Conservation (phyloP, 2,888 invertebrate genomes). For the Sympetrum striolatum region DNA sequence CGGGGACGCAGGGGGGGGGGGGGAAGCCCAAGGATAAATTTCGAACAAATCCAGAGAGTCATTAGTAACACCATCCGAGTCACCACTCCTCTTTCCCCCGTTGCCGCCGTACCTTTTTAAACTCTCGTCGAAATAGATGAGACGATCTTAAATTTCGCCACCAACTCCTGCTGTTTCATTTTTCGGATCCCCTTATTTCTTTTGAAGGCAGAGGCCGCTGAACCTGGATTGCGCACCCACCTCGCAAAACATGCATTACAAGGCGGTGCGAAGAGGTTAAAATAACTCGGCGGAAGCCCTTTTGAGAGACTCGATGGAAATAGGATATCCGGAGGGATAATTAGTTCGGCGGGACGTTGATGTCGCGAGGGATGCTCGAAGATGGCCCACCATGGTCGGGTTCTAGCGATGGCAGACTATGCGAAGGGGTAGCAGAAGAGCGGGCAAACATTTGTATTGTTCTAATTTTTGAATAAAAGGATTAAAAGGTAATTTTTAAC, state of each 20-base stretch:
- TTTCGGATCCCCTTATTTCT: not conserved
- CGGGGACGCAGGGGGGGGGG: not conserved
- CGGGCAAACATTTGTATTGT: too few relatives aligned
- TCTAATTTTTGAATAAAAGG: too few relatives aligned
- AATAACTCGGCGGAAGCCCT: not conserved
- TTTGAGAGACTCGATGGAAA: not conserved
- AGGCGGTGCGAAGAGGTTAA: not conserved
- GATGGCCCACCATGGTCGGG: not conserved
- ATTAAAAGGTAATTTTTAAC: too few relatives aligned
- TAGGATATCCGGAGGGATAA: constrained; percentile 7
- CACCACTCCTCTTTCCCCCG: not conserved
- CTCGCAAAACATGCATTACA: not conserved
- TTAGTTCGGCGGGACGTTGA: not conserved
- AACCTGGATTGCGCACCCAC: not conserved
- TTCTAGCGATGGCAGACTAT: too few relatives aligned
- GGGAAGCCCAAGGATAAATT: not conserved
- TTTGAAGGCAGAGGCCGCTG: not conserved
- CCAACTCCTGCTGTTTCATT: not conserved
- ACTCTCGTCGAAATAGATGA: constrained; percentile 9
- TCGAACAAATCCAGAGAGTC: not conserved
- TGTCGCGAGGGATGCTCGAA: not conserved
- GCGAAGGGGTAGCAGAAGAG: too few relatives aligned
- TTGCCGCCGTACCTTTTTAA: not conserved
- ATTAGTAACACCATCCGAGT: constrained; percentile 2
- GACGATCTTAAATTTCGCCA: constrained; percentile 25